Base-by-base conservation (phyloP, 2,888 invertebrate genomes). In the Sclerodermus sp. region DNA sequence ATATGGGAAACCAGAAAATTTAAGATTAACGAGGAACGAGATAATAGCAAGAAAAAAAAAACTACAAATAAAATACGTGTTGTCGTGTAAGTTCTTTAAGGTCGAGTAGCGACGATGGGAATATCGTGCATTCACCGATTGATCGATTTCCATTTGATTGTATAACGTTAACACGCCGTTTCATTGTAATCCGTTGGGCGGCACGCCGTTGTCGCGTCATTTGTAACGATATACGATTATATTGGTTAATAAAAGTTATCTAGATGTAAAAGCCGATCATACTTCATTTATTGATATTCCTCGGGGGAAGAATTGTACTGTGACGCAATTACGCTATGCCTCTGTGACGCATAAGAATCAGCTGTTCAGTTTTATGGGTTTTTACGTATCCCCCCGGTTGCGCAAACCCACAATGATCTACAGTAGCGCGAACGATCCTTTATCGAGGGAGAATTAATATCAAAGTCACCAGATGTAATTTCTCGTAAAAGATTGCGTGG, bases 211-310 rank as follows among this genome's bases (percentile, higher is more conserved):
- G 60, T 66, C 73, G 66, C 70, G 66, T 74, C 69, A 71, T 78
- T 77, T 77, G 73, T 75, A 76, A 74, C 73, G 68, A 76, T 76
- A 74, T 64, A 73, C 68, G 70, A 73, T 71, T 71, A 74, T 70
- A 76, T 77, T 77, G 77, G 74, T 77, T 77, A 74, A 77, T 76
- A 77, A 77, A 77, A 77, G 76, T 77, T 77, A 76, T 77, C 77
- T 77, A 77, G 77, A 77, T 77, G 77, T 77, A 77, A 55, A 29
- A n/a, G n/a, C n/a, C n/a, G n/a, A n/a, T n/a, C n/a, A n/a, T n/a
- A n/a, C n/a, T n/a, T n/a, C 6, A 6, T 17, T 6, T 17, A 15
- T 8, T 13, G 6, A 15, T 6, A 12, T n/a, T 36, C 51, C 53
- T 43, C 51, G 53, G 16, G 16, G 42, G 38, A 40, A 31, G 17